These are phyloP conservation scores for Caenorhabditis becei DNA, from an alignment of 2,888 invertebrate genomes.

Conservation along the genomic window DNA sequence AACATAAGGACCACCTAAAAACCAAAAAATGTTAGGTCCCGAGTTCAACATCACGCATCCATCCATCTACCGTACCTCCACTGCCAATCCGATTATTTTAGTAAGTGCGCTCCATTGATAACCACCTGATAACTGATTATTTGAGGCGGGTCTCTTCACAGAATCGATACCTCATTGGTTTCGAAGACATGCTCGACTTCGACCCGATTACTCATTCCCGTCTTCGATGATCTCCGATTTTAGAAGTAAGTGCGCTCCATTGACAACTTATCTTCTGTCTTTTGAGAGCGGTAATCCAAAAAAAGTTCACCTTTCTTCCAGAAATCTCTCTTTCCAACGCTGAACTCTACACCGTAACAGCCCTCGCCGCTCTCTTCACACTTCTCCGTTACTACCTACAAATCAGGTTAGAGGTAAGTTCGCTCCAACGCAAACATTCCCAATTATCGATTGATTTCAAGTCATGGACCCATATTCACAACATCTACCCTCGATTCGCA, in stretches of 20 bases:
- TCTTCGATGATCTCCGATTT: conserved; percentile 68
- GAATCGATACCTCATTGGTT: conserved; percentile 70
- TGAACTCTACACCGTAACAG: conserved; percentile 61
- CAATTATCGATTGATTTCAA: conserved; percentile 4
- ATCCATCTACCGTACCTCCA: conserved; percentile 62
- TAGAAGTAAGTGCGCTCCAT: conserved; percentile 45
- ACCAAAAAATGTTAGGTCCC: conserved; percentile 46
- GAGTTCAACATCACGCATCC: conserved; percentile 64
- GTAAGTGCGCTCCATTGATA: conserved; percentile 32
- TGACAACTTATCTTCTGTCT: not conserved
- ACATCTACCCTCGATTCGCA: conserved; percentile 64
- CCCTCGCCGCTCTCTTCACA: conserved; percentile 67
- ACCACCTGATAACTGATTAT: not conserved
- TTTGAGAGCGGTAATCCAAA: no score
- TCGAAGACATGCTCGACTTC: conserved; percentile 67
- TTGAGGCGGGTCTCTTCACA: conserved; percentile 63
- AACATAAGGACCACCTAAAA: conserved; percentile 16
- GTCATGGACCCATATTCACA: conserved; percentile 57
- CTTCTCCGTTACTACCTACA: conserved; percentile 66
- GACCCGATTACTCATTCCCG: conserved; percentile 73
- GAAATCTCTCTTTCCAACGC: conserved; percentile 59
- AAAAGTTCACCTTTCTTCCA: conserved; percentile 7
- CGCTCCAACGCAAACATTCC: not conserved
- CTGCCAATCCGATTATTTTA: conserved; percentile 57
- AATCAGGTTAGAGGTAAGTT: conserved; percentile 43